Base-by-base conservation (phyloP, 2,113 vertebrate genomes). In the Tenebrosternarchus preto region DNA sequence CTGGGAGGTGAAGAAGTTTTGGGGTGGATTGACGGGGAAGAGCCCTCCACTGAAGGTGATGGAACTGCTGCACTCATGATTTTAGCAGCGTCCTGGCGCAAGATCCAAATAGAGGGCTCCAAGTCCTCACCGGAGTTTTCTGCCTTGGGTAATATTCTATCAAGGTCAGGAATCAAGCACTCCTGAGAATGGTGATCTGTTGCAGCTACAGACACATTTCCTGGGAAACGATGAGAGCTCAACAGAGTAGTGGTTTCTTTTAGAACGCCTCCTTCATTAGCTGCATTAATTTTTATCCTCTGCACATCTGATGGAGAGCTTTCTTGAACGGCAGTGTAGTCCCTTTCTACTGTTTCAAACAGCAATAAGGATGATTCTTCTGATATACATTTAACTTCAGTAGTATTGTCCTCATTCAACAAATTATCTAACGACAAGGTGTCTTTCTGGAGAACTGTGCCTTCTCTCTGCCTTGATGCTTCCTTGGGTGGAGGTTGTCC, bases 61-160 rank as follows among this genome's bases (percentile, higher is more conserved):
- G 70, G 57, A 70, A 71, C 79, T 55, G 79, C 82, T 71, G 76
- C 78, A 69, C 73, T 85, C 86, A 88, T 88, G 79, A 57, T 78
- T 74, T 29, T 72, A 64, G 36, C 31, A 43, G 56, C 81, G 66
- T 78, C 80, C 55, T 82, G 69, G n/a, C 57, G 76, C 50, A 76
- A 70, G 46, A 83, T 60, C 73, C 83, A 83, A 80, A 72, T 25
- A 5, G 63, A 27, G 16, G 43, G 61, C 16, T 82, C 76, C 2
- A 29, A 2, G 20, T 8, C 27, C 4, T 43, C 56, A 60, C 57
- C 55, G 25, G 46, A 25, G 53, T 36, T 20, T 11, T 69, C 50
- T 43, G 39, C 56, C 19, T 36, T 80, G 55, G n/a, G 24, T 3
- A 31, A 33, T 25, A 76, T 67, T 78, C 43, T n/a, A 27, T 46